Evolutionary conservation across 2,113 vertebrate genomes (phyloP), one percentile per base, ranked within the genome.

Genomic region (Naja naja): DNA sequence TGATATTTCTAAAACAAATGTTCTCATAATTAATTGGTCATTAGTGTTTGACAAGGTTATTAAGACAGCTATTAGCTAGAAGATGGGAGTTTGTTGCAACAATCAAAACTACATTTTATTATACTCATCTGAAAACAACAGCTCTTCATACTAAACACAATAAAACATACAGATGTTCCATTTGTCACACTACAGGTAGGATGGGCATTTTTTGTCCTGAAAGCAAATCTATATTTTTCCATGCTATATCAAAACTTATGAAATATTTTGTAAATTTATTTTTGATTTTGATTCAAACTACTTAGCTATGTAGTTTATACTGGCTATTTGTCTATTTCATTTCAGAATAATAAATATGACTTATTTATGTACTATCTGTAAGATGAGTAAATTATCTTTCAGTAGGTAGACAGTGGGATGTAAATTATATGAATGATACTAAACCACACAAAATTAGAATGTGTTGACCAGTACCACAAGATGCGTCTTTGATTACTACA

Each of bases 1-100:
- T 52, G n/a, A 91, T 90, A 12, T 85, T n/a, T 88, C 74, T 1
- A 1, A 94, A 96, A 93, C 7, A 88, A 93, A 94, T 89, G 86
- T 56, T 95, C 95, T 90, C 85, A 89, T 74, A 93, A 96, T 20
- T 88, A 96, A 93, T 45, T 92, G 94, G 93, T 90, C 92, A 95
- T 93, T 55, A 92, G 81, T 43, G 43, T 34, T 89, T 95, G 91
- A 93, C 90, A 95, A 96, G 89, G 92, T 90, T n/a, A 25, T 64
- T 88, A 90, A 91, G n/a, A 85, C 0, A 91, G 94, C 56, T 91
- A 94, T 93, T 96, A 88, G 74, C 74, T 90, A 90, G 92, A 93
- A 94, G 92, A 91, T 94, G 94, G 34, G 69, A 93, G 93, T 34
- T 95, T 30, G 39, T 94, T 81, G 20, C 4, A 95, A 94, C 92